Percentiles rank a stretch among this genome's conserved stretches.
phyloP scores from a whole-genome alignment of 2,113 vertebrate genomes.

The Chionomys nivalis region DNA sequence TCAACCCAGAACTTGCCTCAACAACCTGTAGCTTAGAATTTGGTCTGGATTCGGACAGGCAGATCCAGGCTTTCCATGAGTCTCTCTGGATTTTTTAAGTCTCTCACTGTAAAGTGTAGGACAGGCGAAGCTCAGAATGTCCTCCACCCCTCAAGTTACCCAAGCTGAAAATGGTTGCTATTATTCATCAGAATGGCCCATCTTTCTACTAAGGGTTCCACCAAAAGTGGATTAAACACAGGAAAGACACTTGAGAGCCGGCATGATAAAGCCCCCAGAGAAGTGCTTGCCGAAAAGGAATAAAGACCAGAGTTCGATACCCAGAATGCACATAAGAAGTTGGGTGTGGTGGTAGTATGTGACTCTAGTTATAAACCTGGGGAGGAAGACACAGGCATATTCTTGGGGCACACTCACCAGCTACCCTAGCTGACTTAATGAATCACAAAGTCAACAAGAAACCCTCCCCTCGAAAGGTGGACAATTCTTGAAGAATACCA shows the following conservation, averaged over 20 bases:
- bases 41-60: background rate
- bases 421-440: background rate
- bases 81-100: background rate
- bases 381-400: background rate
- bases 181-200: background rate
- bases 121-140: background rate
- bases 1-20: background rate
- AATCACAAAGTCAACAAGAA: background rate
- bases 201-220: background rate
- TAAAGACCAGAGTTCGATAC: background rate
- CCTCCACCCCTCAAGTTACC: background rate
- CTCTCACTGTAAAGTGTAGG: background rate
- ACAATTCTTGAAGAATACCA: background rate
- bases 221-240: background rate
- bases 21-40: background rate
- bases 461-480: background rate
- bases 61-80: background rate
- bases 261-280: background rate
- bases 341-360: background rate
- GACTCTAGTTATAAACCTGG: background rate
- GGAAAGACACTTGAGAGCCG: background rate
- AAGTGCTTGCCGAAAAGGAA: background rate
- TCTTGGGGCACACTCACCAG: background rate
- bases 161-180: background rate
- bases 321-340: background rate